A percentile compares a stretch with the other conserved stretches of the same genome.
phyloP scores from a whole-genome alignment of 2,113 vertebrate species.

The Oxyruncus cristatus region DNA sequence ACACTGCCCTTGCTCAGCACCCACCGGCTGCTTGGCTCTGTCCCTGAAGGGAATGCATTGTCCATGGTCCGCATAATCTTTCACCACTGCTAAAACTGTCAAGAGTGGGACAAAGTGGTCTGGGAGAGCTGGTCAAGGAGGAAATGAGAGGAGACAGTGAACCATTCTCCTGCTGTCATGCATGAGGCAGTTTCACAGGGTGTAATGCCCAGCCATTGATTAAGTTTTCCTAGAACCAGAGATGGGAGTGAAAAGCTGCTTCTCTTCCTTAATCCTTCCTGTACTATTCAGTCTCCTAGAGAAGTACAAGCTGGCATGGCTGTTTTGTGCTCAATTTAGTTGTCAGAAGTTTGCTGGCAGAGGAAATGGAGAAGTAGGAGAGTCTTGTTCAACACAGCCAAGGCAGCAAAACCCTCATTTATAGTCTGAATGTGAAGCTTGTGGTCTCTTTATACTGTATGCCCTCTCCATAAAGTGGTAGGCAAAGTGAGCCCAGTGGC shows the following conservation, averaged over 20 bases:
- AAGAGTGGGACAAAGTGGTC: background rate
- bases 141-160: constrained; percentile 6
- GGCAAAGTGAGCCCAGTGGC: background rate
- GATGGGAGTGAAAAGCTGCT: constrained; percentile 24
- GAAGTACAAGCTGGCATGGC: background rate
- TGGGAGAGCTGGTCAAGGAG: background rate
- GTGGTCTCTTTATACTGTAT: background rate
- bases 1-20: background rate
- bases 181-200: background rate
- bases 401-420: constrained; percentile 4
- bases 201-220: background rate
- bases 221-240: constrained; percentile 12
- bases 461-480: background rate
- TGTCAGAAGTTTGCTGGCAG: constrained; percentile 30
- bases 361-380: constrained; percentile 4
- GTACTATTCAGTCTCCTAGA: background rate
- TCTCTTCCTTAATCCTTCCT: constrained; percentile 44
- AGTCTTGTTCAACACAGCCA: background rate
- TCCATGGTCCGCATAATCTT: background rate
- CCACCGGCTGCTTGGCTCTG: fast-evolving
- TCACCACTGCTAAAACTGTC: background rate
- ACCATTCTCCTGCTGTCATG: background rate
- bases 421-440: background rate
- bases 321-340: background rate
- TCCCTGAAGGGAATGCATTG: background rate